These are phyloP conservation scores for Pollimyrus isidori DNA, from an alignment of 2,113 vertebrate genomes.

Conservation along the genomic window DNA sequence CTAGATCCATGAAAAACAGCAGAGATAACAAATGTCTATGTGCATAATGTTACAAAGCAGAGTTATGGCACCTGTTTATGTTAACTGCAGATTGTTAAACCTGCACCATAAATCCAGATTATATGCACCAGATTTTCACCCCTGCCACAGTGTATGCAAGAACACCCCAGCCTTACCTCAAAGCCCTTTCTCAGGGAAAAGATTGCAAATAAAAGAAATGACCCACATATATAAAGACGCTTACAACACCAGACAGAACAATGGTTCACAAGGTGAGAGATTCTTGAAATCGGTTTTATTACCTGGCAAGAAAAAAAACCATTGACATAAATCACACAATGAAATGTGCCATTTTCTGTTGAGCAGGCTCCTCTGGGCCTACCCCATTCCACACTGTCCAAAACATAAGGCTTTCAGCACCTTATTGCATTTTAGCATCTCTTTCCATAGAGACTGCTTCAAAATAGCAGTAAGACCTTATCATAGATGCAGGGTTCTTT, in stretches of 20 bases:
- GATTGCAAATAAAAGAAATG: neutral
- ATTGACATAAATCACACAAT: neutral
- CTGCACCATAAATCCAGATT: neutral
- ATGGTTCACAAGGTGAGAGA: neutral
- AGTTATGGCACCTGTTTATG: neutral
- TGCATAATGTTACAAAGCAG: neutral
- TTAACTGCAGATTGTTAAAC: neutral
- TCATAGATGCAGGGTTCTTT: neutral
- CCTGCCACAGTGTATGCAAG: no score
- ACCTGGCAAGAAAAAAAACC: neutral
- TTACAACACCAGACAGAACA: slow-evolving; percentile 3
- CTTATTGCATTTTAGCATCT: neutral
- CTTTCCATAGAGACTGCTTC: neutral
- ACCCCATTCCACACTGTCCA: neutral
- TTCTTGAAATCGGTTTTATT: neutral
- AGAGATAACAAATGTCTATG: neutral
- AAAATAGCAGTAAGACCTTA: neutral
- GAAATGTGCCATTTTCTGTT: neutral
- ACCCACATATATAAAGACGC: neutral
- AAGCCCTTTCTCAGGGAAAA: neutral
- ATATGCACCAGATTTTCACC: neutral
- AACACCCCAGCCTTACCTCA: neutral
- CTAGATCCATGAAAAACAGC: neutral
- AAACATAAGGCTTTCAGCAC: neutral
- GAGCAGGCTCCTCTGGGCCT: neutral